These are phyloP conservation scores for Coturnix japonica DNA, from an alignment of 2,113 vertebrate genomes.

Conservation along the genomic window DNA sequence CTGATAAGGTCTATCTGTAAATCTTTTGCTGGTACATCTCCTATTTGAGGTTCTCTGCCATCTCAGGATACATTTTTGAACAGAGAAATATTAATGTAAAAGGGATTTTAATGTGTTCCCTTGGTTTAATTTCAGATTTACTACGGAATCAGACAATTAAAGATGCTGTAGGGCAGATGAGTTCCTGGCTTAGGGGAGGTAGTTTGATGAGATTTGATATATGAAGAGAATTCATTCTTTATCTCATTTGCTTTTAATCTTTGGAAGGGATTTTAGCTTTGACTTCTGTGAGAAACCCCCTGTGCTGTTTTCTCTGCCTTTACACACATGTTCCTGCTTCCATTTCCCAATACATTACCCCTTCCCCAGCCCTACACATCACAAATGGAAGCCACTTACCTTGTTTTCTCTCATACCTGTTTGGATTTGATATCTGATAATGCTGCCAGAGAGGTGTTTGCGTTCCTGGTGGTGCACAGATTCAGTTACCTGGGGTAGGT, in stretches of 20 bases:
- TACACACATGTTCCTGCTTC: neutral
- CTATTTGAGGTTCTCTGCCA: neutral
- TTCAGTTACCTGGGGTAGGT: neutral
- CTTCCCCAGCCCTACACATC: neutral
- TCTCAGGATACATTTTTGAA: neutral
- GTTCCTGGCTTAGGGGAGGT: neutral
- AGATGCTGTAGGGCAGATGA: neutral
- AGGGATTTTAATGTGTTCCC: fast-evolving
- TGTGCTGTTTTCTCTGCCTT: neutral
- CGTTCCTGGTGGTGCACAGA: constrained; percentile 3
- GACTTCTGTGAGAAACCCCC: neutral
- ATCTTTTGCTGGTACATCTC: neutral
- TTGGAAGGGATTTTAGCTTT: neutral
- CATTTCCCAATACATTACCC: neutral
- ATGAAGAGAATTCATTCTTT: neutral
- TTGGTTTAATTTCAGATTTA: neutral
- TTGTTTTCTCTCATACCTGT: neutral
- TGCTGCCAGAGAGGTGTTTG: neutral
- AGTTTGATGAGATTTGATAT: neutral
- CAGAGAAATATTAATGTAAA: neutral
- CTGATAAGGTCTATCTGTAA: neutral
- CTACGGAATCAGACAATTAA: neutral
- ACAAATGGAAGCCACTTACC: neutral
- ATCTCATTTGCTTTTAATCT: neutral
- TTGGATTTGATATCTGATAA: neutral